These are phyloP conservation scores for Tetraodon nigroviridis DNA, from an alignment of 2,113 vertebrate genomes.

Conservation along the genomic window DNA sequence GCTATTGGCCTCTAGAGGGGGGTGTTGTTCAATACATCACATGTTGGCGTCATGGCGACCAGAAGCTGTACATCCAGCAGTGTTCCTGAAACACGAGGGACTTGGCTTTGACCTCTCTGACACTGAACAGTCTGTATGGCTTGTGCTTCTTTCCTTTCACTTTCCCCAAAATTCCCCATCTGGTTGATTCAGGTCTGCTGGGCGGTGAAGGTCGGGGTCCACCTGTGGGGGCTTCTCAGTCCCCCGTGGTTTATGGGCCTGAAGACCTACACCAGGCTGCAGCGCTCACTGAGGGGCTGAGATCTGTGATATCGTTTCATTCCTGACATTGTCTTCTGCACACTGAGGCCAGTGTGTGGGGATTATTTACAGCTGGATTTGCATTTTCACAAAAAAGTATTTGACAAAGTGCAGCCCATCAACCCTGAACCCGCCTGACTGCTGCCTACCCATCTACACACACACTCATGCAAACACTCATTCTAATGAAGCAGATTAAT, in stretches of 20 bases:
- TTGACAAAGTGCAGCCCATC: slow-evolving; percentile 3
- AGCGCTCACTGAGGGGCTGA: slow-evolving; percentile 19
- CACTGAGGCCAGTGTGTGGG: slow-evolving; percentile 6
- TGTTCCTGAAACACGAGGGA: too few relatives aligned
- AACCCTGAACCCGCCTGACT: not conserved
- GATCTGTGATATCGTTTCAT: slow-evolving; percentile 12
- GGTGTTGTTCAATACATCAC: slow-evolving; percentile 8
- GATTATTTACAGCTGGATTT: slow-evolving; percentile 50
- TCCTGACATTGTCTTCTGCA: slow-evolving; percentile 21
- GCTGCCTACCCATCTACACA: not conserved
- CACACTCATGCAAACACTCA: slow-evolving; percentile 20
- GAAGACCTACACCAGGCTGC: slow-evolving; percentile 44
- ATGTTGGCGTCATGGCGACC: slow-evolving; percentile 5
- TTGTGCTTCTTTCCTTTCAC: not conserved
- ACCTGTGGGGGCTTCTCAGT: slow-evolving; percentile 51
- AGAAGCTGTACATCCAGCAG: slow-evolving; percentile 2
- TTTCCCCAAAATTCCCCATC: slow-evolving; percentile 16
- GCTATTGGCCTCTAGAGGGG: slow-evolving; percentile 25
- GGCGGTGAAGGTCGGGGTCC: slow-evolving; percentile 41
- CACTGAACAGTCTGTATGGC: slow-evolving; percentile 5
- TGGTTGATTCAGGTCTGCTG: slow-evolving; percentile 54
- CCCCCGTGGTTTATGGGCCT: slow-evolving; percentile 46
- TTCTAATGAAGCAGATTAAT: slow-evolving; percentile 59
- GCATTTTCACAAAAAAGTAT: not conserved
- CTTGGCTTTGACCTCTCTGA: not conserved